Percentiles rank a stretch among this genome's conserved stretches.
Conservation (phyloP, 1,140 invertebrate species). For the Nasonia longicornis region DNA sequence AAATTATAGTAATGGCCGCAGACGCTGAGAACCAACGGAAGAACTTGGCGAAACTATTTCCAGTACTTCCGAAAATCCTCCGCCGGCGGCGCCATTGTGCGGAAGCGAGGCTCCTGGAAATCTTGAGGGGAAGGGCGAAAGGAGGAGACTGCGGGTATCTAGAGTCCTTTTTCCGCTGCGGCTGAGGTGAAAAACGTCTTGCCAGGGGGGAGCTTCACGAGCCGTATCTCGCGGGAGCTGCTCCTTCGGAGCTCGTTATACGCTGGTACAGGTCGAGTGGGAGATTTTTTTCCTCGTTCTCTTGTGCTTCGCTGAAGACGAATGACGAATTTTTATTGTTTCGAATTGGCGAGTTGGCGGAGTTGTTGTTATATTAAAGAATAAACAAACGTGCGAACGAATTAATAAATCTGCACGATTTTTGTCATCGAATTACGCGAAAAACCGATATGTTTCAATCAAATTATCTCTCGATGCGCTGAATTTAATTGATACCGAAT, state of each 20-base stretch:
- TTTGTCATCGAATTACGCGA: no score
- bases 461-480: no score
- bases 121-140: background rate
- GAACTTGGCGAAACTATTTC: constrained; percentile 28
- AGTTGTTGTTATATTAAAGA: no score
- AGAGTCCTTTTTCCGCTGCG: background rate
- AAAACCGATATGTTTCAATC: no score
- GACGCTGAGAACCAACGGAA: constrained; percentile 4
- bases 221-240: background rate
- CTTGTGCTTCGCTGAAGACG: no score
- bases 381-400: no score
- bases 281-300: no score
- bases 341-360: no score
- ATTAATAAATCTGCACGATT: no score
- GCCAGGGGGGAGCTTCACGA: background rate
- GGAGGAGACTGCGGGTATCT: constrained; percentile 6
- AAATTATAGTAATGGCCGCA: constrained; percentile 16
- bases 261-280: no score
- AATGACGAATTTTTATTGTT: no score
- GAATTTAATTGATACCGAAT: no score
- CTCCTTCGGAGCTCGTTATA: background rate
- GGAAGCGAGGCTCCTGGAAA: background rate
- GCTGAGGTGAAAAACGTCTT: background rate
- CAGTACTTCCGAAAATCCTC: constrained; percentile 27
- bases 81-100: background rate